Conservation (phyloP, 2,888 invertebrate species). For the Parapristionchus giblindavisi region DNA sequence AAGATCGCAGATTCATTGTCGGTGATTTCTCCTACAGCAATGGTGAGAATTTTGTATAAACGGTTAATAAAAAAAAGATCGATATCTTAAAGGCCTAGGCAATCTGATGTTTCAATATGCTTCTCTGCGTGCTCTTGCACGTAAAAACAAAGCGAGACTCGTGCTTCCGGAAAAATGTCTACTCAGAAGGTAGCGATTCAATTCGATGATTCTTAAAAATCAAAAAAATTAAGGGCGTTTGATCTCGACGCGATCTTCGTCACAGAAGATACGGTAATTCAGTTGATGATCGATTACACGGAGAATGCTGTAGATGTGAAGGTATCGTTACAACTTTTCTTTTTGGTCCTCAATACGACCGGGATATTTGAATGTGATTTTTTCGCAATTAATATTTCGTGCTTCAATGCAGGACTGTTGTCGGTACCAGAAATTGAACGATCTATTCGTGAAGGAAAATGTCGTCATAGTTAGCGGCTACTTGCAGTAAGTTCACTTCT, state of each 20-base stretch:
- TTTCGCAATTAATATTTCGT: too few species aligned
- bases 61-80: too few species aligned
- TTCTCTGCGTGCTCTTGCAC: conserved; percentile 53
- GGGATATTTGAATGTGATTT: too few species aligned
- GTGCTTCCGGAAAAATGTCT: conserved; percentile 53
- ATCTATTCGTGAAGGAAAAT: conserved; percentile 39
- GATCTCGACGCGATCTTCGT: conserved; percentile 39
- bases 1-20: conserved; percentile 9
- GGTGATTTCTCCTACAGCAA: conserved; percentile 27
- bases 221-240: conserved; percentile 54
- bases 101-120: conserved; percentile 68
- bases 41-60: too few species aligned
- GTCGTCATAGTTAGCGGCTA: conserved; percentile 50
- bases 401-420: conserved; percentile 47
- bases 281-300: conserved; percentile 37
- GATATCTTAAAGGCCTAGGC: conserved; percentile 68
- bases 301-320: conserved; percentile 30
- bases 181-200: conserved; percentile 41
- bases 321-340: too few species aligned
- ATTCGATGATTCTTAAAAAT: too few species aligned
- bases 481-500: conserved; percentile 52
- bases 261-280: conserved; percentile 29
- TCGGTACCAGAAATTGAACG: conserved; percentile 39
- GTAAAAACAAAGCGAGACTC: conserved; percentile 47
- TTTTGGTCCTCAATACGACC: too few species aligned